Conservation (phyloP, 2,797 vertebrate genomes). For the Eulemur coronatus region DNA sequence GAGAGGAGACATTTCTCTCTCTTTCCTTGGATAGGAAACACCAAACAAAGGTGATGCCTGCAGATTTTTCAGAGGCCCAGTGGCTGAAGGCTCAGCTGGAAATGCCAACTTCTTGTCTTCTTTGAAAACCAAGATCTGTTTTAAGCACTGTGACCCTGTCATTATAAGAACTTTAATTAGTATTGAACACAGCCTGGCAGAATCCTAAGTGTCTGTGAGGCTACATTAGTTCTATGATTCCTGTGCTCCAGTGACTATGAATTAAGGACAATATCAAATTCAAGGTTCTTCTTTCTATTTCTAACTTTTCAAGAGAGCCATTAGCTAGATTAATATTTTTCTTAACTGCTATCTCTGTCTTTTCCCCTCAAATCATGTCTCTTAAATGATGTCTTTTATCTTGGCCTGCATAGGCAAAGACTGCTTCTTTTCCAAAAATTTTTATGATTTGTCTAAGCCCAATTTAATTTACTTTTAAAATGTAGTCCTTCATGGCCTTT, state of each 20-base stretch:
- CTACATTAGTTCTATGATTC: slow-evolving; percentile 71
- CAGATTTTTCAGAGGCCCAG: background rate
- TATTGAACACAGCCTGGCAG: slow-evolving; percentile 68
- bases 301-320: slow-evolving; percentile 64
- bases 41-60: background rate
- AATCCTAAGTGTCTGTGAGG: slow-evolving; percentile 59
- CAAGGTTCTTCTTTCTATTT: slow-evolving; percentile 74
- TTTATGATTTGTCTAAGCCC: slow-evolving; percentile 49
- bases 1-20: background rate
- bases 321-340: slow-evolving; percentile 77
- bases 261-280: slow-evolving; percentile 78
- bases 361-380: slow-evolving; percentile 29
- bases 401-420: background rate
- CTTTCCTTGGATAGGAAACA: background rate
- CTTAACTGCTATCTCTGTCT: slow-evolving; percentile 23
- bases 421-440: background rate
- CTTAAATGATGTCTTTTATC: slow-evolving; percentile 23
- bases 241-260: slow-evolving; percentile 63
- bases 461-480: slow-evolving; percentile 70
- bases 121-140: slow-evolving; percentile 52
- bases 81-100: background rate
- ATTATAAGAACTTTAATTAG: slow-evolving; percentile 80
- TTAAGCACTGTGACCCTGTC: slow-evolving; percentile 61
- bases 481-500: background rate
- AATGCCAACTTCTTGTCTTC: slow-evolving; percentile 11